Base-by-base conservation (phyloP, 2,888 invertebrate genomes). In the Uloborus plumipes region DNA sequence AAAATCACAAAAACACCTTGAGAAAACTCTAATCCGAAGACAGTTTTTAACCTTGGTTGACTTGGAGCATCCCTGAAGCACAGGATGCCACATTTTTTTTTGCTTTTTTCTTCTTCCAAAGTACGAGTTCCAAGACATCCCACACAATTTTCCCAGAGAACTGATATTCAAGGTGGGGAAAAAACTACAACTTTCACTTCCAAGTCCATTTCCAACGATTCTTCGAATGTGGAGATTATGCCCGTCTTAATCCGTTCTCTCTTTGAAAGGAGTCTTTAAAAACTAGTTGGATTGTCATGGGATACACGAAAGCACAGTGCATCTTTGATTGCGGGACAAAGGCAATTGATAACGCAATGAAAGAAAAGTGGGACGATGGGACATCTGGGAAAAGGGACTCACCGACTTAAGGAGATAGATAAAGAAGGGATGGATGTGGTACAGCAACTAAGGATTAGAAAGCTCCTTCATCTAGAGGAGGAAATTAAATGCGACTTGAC, bases 121-220 rank as follows among this genome's bases (percentile, higher is more conserved):
- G 39, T 39, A 39, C 9, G 39, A 39, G 39, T 11, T 39, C 7
- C 39, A 62, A 18, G 18, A 58, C 71, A 66, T 26, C 73, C 73
- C 79, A 79, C 73, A 73, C 79, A 73, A 49, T 67, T 66, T 79
- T 73, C 79, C 79, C 73, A 71, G 77, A 31, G 49, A 53, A 67
- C 18, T 67, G 20, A 22, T 20, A 16, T n/a, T 47, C 53, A 62
- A 59, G 50, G 22, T 50, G 16, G 22, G 31, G 59, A 71, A 71
- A 78, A 67, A 73, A 72, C 26, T 61, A 80, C 79, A 73, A 73
- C 79, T 80, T 80, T 73, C 79, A 80, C 79, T 80, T 80, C 79
- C 73, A 73, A 80, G 79, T 80, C 79, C 79, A 80, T 80, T 79
- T 78, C 71, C 51, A 65, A 78, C 78, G 64, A 78, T 79, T 73